Percentiles rank a stretch among this genome's conserved stretches.
These are phyloP conservation scores for Troides helena DNA, from an alignment of 2,888 invertebrate genomes.

Conservation along the genomic window DNA sequence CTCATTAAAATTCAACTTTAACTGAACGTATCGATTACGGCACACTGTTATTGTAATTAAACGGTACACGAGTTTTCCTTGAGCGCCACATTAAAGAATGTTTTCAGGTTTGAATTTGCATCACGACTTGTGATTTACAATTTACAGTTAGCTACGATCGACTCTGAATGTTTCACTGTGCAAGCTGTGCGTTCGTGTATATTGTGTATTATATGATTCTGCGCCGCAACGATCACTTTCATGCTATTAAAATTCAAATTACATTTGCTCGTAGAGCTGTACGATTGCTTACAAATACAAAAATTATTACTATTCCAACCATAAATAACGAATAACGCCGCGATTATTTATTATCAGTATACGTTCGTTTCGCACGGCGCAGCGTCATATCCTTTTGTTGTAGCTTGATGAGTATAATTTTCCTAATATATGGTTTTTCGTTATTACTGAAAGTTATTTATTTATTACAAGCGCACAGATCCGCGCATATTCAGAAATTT, in stretches of 20 bases:
- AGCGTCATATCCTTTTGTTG: conserved; percentile 11
- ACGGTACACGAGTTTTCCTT: conserved; percentile 32
- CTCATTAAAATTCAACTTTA: conserved; percentile 20
- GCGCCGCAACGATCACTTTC: not conserved
- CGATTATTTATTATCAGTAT: conserved; percentile 6
- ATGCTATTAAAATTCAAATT: not conserved
- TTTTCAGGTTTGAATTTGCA: conserved; percentile 23
- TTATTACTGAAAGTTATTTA: not conserved
- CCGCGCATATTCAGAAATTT: too few species aligned
- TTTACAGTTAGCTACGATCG: conserved; percentile 22
- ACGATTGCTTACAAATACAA: not conserved
- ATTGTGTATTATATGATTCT: not conserved
- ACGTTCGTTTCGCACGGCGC: not conserved
- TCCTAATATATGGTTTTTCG: not conserved
- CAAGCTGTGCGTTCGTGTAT: conserved; percentile 25
- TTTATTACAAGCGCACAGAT: not conserved
- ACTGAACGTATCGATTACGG: conserved; percentile 6
- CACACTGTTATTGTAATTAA: conserved; percentile 10
- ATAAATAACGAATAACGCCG: conserved; percentile 3
- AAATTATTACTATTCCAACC: conserved; percentile 1
- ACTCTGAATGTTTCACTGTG: conserved; percentile 1
- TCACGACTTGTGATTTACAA: conserved; percentile 19
- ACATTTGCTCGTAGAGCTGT: not conserved
- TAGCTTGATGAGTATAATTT: not conserved
- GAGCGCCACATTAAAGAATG: conserved; percentile 18